A percentile compares a stretch with the other conserved stretches of the same genome.
phyloP scores from a whole-genome alignment of 2,888 invertebrate species.

The Limnephilus marmoratus region DNA sequence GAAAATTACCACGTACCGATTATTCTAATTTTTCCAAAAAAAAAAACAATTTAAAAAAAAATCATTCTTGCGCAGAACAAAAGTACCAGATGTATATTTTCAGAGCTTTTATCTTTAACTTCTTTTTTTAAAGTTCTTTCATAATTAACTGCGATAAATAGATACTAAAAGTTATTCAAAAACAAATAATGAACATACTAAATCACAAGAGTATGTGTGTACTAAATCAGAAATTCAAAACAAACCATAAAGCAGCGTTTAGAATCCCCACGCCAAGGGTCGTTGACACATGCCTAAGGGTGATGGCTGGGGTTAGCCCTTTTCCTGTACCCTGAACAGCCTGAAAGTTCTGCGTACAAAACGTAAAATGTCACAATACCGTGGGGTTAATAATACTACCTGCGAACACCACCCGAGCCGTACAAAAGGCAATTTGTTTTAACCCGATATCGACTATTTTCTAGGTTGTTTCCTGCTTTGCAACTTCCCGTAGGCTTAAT shows the following conservation, averaged over 20 bases:
- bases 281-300: slow-evolving; percentile 55
- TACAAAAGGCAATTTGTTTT: slow-evolving; percentile 39
- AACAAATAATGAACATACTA: neutral
- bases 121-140: no score
- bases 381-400: neutral
- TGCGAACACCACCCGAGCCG: neutral
- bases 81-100: no score
- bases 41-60: no score
- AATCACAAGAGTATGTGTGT: neutral
- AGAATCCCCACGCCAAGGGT: slow-evolving; percentile 23
- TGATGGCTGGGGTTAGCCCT: slow-evolving; percentile 58
- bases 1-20: no score
- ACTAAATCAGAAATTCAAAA: slow-evolving; percentile 21
- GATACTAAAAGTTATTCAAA: neutral
- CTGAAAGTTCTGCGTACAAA: slow-evolving; percentile 42
- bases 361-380: slow-evolving; percentile 40
- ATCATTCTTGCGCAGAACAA: no score
- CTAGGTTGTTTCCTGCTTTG: neutral
- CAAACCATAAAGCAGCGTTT: slow-evolving; percentile 25
- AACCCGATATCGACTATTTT: slow-evolving; percentile 6
- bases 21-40: no score
- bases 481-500: neutral
- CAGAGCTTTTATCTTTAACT: no score
- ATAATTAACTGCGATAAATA: neutral
- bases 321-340: slow-evolving; percentile 51